Conservation (phyloP, 2,113 vertebrate species). For the Chunga burmeisteri region DNA sequence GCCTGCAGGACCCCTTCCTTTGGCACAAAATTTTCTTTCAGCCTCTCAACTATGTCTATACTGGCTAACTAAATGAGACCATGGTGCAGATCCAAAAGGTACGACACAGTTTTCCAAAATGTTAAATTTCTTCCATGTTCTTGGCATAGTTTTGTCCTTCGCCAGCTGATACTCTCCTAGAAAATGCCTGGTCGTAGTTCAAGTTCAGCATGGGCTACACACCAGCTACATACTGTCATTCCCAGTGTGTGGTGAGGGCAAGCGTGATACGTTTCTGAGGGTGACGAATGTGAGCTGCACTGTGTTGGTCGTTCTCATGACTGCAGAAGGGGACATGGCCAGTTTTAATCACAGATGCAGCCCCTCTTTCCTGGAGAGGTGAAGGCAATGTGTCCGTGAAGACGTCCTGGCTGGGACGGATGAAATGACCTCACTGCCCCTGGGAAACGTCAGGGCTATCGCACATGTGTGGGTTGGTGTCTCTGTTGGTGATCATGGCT, state of each 20-base stretch:
- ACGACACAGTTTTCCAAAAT: background rate
- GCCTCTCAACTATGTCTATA: background rate
- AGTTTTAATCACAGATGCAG: background rate
- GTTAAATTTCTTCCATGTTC: background rate
- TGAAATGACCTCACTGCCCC: background rate
- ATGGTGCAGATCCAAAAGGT: background rate
- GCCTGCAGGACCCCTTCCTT: background rate
- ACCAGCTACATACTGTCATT: background rate
- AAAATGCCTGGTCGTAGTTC: background rate
- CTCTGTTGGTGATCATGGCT: background rate
- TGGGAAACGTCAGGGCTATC: background rate
- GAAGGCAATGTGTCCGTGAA: background rate
- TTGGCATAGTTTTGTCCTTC: background rate
- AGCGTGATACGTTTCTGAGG: background rate
- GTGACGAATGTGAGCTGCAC: background rate
- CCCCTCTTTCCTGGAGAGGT: background rate
- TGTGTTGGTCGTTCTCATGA: background rate
- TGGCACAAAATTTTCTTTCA: background rate
- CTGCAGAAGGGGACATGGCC: background rate
- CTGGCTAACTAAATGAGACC: background rate
- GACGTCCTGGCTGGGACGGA: background rate
- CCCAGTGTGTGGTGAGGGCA: background rate
- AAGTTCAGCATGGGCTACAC: background rate
- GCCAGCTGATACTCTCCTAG: background rate
- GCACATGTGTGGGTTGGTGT: rapidly evolving